Base-by-base conservation (phyloP, 1,140 invertebrate species). In the Linepithema humile region DNA sequence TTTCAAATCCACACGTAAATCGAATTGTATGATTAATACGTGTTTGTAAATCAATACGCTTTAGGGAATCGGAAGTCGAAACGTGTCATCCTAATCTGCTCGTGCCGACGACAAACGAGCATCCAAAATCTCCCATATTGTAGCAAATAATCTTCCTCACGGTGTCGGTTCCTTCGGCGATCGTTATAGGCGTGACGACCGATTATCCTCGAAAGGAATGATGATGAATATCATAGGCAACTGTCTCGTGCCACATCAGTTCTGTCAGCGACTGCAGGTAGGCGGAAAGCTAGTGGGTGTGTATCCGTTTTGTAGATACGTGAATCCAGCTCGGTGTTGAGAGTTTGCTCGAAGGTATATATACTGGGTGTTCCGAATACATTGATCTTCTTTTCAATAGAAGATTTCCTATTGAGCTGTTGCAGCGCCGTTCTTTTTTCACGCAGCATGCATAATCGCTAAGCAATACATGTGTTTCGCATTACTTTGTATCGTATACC, bases 131-230 rank as follows among this genome's bases (percentile, higher is more conserved):
- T 32, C 26, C 57, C 45, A 12, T 77, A 35, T 23, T 57, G 26
- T 70, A 65, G 57, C 60, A 80, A 59, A 62, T 53, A 48, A 59
- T 80, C 48, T 32, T 23, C 55, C 48, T 88, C 82, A 60, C 10
- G 64, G 6, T 84, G 26, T 50, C 55, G 78, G 82, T 82, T 85
- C 38, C 82, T 84, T 89, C 80, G 48, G 26, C 74, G 77, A 73
- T 80, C 87, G 69, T 88, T 90, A 85, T 78, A 91, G 88, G 86
- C 88, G 90, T 89, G 88, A 90, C 88, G 85, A 70, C 43, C 88
- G 86, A 91, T 90, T 89, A 91, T 88, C 89, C 88, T 86, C 67
- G 88, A 89, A 90, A 88, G 86, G 85, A 84, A 72, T 73, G 90
- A 90, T 90, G 89, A 91, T 91, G 85, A 83, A 90, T 91, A 91